A percentile compares a stretch with the other conserved stretches of the same genome.
Conservation (phyloP, 2,113 vertebrate species). For the Zingel zingel region DNA sequence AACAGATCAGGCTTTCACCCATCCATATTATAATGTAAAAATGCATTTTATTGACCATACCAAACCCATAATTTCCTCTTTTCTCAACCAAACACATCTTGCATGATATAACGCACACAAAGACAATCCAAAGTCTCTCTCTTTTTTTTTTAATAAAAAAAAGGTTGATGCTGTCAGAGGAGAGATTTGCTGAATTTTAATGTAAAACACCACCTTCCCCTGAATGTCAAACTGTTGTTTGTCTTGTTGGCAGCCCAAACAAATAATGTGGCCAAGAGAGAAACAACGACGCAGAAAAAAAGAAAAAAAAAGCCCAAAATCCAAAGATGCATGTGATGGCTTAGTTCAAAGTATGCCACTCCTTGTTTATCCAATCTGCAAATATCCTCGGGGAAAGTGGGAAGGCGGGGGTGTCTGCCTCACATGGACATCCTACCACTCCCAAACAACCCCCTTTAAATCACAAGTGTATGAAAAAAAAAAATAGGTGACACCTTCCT, state of each 20-base stretch:
- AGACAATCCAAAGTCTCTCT: slow-evolving; percentile 39
- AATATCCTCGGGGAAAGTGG: background rate
- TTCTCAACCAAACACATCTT: slow-evolving; percentile 9
- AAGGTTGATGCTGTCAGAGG: slow-evolving; percentile 27
- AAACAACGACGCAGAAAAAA: background rate
- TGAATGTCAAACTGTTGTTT: slow-evolving; percentile 37
- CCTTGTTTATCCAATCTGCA: slow-evolving; percentile 3
- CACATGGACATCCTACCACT: slow-evolving; percentile 20
- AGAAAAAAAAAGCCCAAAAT: slow-evolving; percentile 3
- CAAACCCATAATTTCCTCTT: slow-evolving; percentile 3
- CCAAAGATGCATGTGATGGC: slow-evolving; percentile 31
- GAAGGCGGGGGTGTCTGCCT: background rate
- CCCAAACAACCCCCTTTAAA: slow-evolving; percentile 1
- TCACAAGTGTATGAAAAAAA: slow-evolving; percentile 29
- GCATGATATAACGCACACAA: slow-evolving; percentile 32
- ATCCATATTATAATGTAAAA: slow-evolving; percentile 29
- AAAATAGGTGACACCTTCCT: slow-evolving; percentile 6
- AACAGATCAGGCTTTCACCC: slow-evolving; percentile 34
- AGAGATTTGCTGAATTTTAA: slow-evolving; percentile 65
- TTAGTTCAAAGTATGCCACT: slow-evolving; percentile 35
- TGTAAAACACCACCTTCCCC: slow-evolving; percentile 57
- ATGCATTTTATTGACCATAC: slow-evolving; percentile 18
- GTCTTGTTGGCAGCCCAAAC: slow-evolving; percentile 38
- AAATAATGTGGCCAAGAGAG: slow-evolving; percentile 6
- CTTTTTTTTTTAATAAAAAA: too few relatives aligned